These are phyloP conservation scores for Pterocles gutturalis DNA, from an alignment of 2,113 vertebrate species.

Conservation along the genomic window DNA sequence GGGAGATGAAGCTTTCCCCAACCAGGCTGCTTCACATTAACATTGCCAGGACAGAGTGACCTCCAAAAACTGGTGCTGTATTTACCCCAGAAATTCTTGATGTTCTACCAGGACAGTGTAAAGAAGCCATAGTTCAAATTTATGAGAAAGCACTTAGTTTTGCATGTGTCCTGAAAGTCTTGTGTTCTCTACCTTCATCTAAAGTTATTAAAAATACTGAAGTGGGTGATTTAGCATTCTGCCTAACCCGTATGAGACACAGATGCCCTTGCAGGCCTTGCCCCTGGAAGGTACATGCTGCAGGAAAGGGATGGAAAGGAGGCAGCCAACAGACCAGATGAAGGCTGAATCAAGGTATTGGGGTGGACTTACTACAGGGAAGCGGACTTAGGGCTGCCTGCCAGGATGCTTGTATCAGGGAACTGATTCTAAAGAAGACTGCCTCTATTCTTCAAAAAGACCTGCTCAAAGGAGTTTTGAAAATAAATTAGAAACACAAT, in stretches of 20 bases:
- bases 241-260: background rate
- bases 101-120: background rate
- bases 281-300: background rate
- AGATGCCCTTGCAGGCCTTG: background rate
- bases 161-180: background rate
- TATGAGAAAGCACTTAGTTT: background rate
- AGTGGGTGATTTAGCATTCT: background rate
- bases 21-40: background rate
- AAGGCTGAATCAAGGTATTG: background rate
- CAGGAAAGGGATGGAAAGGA: background rate
- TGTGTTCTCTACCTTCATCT: background rate
- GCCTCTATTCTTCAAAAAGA: conserved; percentile 27
- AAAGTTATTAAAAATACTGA: background rate
- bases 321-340: background rate
- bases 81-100: background rate
- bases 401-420: background rate
- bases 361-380: background rate
- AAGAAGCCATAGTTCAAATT: background rate
- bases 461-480: conserved; percentile 8
- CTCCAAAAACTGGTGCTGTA: background rate
- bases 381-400: background rate
- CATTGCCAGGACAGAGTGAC: background rate
- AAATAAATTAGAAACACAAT: conserved; percentile 56
- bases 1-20: background rate
- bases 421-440: background rate